phyloP scores from a whole-genome alignment of 2,797 vertebrate genomes.

The Garrulus glandarius region DNA sequence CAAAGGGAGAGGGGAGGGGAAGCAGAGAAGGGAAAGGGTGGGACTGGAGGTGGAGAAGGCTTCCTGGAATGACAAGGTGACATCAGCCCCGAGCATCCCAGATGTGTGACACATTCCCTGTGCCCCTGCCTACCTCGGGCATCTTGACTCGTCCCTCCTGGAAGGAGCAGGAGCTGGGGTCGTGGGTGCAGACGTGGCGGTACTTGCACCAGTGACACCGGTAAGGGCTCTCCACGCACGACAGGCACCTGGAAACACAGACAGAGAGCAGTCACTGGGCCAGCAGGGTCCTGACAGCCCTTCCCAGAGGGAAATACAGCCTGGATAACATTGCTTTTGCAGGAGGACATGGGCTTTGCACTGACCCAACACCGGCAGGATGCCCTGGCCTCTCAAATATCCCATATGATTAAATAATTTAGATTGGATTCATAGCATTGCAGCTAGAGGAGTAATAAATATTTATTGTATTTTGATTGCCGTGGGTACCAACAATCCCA shows the following conservation, averaged over 20 bases:
- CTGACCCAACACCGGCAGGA: background rate
- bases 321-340: background rate
- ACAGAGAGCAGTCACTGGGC: background rate
- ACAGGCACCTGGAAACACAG: conserved; percentile 83
- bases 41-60: background rate
- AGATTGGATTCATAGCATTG: background rate
- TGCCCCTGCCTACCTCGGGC: conserved; percentile 83
- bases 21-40: background rate
- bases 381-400: background rate
- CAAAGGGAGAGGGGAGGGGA: background rate
- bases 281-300: background rate
- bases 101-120: fast-evolving
- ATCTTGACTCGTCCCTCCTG: conserved; percentile 94
- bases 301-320: background rate
- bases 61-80: background rate
- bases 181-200: conserved; percentile 93
- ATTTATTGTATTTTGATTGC: background rate
- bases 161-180: conserved; percentile 95
- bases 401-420: background rate
- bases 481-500: background rate
- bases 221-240: conserved; percentile 95
- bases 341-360: background rate
- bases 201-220: conserved; percentile 99
- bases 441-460: background rate
- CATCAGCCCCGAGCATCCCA: background rate